These are phyloP conservation scores for Enteromius argenteus DNA, from an alignment of 2,797 vertebrate genomes.

Conservation along the genomic window DNA sequence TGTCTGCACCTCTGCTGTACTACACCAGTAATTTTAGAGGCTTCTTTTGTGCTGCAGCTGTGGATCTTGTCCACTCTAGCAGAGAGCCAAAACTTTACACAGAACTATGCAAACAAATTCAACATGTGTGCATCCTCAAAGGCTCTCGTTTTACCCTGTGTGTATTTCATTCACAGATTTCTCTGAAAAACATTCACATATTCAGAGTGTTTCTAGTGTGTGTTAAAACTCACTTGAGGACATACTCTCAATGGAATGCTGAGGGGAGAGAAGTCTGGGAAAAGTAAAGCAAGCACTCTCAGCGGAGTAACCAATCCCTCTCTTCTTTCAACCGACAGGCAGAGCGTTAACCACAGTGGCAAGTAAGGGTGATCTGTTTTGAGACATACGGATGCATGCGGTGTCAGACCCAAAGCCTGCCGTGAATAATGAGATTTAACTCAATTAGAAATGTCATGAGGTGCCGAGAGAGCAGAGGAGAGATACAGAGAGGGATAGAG, in stretches of 20 bases:
- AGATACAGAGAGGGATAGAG: conserved; percentile 42
- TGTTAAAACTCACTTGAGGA: conserved; percentile 64
- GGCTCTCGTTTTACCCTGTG: conserved; percentile 42
- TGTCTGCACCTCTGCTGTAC: conserved; percentile 49
- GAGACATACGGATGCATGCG: conserved; percentile 52
- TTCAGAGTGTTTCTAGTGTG: conserved; percentile 43
- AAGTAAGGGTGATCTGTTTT: conserved; percentile 53
- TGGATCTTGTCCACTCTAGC: conserved; percentile 7
- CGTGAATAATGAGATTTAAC: conserved; percentile 63
- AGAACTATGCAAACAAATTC: conserved; percentile 49
- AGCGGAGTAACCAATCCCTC: conserved; percentile 48
- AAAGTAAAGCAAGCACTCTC: conserved; percentile 48
- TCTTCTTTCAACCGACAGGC: conserved; percentile 49
- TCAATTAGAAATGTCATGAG: conserved; percentile 62
- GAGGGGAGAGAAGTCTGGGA: conserved; percentile 66
- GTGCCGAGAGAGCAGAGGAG: conserved; percentile 34
- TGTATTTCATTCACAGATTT: conserved; percentile 50
- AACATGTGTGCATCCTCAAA: conserved; percentile 46
- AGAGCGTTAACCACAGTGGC: conserved; percentile 52
- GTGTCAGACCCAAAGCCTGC: conserved; percentile 50
- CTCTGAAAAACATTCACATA: conserved; percentile 40
- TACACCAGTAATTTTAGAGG: conserved; percentile 2
- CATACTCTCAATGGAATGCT: conserved; percentile 70
- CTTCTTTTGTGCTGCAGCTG: conserved; percentile 20
- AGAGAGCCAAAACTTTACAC: conserved; percentile 49